These are phyloP conservation scores for Hystrix brachyura DNA, from an alignment of 2,113 vertebrate species.

Conservation along the genomic window DNA sequence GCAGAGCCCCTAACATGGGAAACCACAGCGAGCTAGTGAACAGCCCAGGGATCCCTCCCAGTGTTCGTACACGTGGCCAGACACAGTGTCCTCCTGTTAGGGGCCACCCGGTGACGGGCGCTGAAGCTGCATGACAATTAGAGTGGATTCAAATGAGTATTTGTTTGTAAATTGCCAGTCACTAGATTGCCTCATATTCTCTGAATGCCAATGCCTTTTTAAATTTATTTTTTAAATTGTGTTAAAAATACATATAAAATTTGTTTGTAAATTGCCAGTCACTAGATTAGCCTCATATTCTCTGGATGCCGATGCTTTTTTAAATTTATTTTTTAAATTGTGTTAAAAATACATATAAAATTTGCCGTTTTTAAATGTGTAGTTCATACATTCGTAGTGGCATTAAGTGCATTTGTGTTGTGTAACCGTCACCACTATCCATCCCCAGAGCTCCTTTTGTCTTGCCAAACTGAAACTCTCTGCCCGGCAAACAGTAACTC, in stretches of 20 bases:
- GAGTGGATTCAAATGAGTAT: background rate
- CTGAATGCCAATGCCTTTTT: background rate
- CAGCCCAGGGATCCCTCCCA: background rate
- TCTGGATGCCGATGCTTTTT: background rate
- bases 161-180: background rate
- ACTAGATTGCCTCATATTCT: background rate
- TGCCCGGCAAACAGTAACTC: background rate
- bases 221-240: background rate
- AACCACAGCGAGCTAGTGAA: background rate
- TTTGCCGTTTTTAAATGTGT: background rate
- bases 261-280: background rate
- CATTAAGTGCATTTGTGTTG: rapidly evolving
- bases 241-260: background rate
- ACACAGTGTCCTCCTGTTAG: background rate
- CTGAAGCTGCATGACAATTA: background rate
- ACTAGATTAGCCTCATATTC: background rate
- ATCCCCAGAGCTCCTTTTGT: background rate
- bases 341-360: background rate
- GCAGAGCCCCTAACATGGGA: background rate
- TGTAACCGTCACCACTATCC: rapidly evolving
- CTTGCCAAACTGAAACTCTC: background rate
- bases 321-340: background rate
- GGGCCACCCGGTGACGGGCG: background rate
- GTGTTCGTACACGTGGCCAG: background rate
- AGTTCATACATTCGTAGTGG: no score